phyloP scores from a whole-genome alignment of 2,797 vertebrate genomes.

The Pelodytes ibericus region DNA sequence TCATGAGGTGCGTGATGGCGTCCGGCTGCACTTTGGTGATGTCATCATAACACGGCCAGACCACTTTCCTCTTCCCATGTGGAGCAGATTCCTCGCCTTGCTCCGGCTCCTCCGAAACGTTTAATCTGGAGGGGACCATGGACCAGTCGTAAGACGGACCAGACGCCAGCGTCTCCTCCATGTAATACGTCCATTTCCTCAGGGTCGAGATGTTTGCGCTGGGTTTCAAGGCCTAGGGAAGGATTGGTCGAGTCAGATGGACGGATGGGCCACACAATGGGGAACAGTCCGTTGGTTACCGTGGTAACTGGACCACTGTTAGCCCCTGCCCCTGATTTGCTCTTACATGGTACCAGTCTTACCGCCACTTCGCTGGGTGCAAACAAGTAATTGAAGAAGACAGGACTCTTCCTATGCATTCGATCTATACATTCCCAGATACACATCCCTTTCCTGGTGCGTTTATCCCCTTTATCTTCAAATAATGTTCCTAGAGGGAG shows the following conservation, averaged over 20 bases:
- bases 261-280: neutral
- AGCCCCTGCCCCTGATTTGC: too few relatives aligned
- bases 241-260: constrained; percentile 32
- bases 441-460: constrained; percentile 89
- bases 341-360: too few relatives aligned
- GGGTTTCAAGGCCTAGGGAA: constrained; percentile 82
- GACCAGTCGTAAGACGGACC: constrained; percentile 95
- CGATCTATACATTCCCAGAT: constrained; percentile 95
- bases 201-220: constrained; percentile 85
- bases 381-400: constrained; percentile 98
- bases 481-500: constrained; percentile 85
- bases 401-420: constrained; percentile 88
- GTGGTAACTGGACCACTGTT: too few relatives aligned
- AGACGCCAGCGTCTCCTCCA: constrained; percentile 88
- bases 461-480: constrained; percentile 96
- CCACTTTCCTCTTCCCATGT: constrained; percentile 85
- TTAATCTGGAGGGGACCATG: constrained; percentile 74
- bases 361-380: constrained; percentile 84
- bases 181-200: constrained; percentile 93
- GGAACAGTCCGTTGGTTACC: neutral
- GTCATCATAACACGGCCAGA: constrained; percentile 96
- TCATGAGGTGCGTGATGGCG: constrained; percentile 89
- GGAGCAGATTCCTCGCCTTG: constrained; percentile 63
- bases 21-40: constrained; percentile 86
- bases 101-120: constrained; percentile 75